Conservation (phyloP, 2,113 vertebrate species). For the Ellobius talpinus region DNA sequence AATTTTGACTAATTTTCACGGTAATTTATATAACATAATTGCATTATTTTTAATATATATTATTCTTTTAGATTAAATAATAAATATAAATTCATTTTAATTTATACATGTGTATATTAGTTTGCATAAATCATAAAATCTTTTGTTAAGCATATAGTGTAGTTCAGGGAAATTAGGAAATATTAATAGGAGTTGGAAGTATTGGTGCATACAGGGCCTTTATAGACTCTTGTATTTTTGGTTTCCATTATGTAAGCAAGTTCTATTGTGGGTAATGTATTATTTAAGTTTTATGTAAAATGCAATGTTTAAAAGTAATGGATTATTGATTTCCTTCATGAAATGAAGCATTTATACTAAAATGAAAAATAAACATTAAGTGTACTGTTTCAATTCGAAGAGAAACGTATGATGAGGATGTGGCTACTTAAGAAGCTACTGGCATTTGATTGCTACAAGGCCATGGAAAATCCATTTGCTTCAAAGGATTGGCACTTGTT, state of each 20-base stretch:
- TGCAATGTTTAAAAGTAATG: conserved; percentile 34
- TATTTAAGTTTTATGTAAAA: conserved; percentile 36
- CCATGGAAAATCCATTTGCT: neutral
- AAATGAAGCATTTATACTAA: conserved; percentile 10
- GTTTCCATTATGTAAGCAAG: neutral
- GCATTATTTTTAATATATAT: neutral
- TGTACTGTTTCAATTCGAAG: neutral
- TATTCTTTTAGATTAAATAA: conserved; percentile 20
- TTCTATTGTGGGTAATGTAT: conserved; percentile 3
- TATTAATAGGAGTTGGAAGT: neutral
- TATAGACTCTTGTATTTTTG: neutral
- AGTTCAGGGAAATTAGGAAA: neutral
- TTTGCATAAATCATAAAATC: neutral
- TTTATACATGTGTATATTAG: neutral
- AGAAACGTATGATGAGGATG: neutral
- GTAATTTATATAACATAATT: neutral
- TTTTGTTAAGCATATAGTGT: conserved; percentile 24
- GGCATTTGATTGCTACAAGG: neutral
- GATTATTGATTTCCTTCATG: neutral
- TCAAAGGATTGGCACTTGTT: neutral
- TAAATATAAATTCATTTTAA: conserved; percentile 2
- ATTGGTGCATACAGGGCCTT: neutral
- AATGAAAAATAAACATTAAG: neutral
- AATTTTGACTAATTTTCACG: neutral
- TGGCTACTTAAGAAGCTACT: neutral